These are phyloP conservation scores for Ichneumon xanthorius DNA, from an alignment of 2,888 invertebrate species.

Conservation along the genomic window DNA sequence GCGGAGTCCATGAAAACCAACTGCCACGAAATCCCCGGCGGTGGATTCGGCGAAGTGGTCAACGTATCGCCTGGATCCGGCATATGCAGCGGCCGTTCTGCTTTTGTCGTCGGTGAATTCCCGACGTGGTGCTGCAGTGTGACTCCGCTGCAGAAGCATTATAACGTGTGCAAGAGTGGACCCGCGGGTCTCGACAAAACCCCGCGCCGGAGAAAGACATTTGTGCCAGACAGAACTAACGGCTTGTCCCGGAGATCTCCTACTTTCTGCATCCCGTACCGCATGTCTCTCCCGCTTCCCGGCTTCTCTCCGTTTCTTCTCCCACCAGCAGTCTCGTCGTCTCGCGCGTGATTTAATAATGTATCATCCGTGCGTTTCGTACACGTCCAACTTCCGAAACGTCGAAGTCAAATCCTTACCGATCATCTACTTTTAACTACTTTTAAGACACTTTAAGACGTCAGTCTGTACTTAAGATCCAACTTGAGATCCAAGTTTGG, in stretches of 20 bases:
- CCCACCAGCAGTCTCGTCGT: background rate
- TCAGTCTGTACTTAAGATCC: too few relatives aligned
- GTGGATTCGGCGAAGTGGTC: constrained; percentile 9
- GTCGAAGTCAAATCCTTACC: background rate
- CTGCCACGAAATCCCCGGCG: background rate
- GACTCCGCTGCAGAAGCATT: background rate
- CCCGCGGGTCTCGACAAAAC: constrained; percentile 22
- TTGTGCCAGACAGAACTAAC: constrained; percentile 33
- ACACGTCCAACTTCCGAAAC: constrained; percentile 12
- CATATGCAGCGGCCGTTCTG: constrained; percentile 48
- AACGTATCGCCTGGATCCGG: background rate
- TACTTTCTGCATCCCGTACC: constrained; percentile 18
- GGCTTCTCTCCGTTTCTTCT: constrained; percentile 10
- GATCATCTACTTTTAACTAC: background rate
- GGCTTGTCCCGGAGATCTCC: constrained; percentile 28
- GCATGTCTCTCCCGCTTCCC: background rate
- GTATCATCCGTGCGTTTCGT: constrained; percentile 23
- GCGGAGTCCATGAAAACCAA: background rate
- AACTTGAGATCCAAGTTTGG: too few relatives aligned
- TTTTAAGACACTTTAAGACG: too few relatives aligned
- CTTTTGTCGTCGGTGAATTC: constrained; percentile 67
- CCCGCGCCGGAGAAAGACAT: constrained; percentile 20
- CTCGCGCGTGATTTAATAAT: constrained; percentile 40
- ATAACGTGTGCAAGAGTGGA: constrained; percentile 6
- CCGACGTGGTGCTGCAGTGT: constrained; percentile 51